phyloP scores from a whole-genome alignment of 2,888 invertebrate genomes.

The Netelia melanura region DNA sequence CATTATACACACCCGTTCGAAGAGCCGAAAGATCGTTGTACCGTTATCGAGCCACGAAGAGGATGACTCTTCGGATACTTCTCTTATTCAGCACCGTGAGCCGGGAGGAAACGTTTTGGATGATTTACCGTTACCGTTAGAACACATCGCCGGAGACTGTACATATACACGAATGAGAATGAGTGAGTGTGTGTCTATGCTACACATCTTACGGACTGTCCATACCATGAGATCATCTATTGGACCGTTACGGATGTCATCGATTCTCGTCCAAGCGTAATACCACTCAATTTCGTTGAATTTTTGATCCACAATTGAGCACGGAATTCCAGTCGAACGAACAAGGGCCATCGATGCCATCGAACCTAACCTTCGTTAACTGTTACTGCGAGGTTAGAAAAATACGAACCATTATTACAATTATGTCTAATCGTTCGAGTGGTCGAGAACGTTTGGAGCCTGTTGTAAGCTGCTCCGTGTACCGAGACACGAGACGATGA shows the following conservation, averaged over 20 bases:
- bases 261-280: conserved; percentile 40
- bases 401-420: no score
- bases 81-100: conserved; percentile 60
- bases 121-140: conserved; percentile 79
- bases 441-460: neutral
- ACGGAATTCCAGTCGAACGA: neutral
- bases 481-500: neutral
- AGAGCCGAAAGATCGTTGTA: conserved; percentile 76
- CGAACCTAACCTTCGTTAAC: neutral
- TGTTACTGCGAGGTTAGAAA: no score
- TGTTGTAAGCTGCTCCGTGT: neutral
- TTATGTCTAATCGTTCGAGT: neutral
- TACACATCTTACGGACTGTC: no score
- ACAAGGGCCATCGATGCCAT: neutral
- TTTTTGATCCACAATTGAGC: neutral
- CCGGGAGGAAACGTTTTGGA: conserved; percentile 74
- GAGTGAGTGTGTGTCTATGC: neutral
- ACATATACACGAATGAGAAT: conserved; percentile 15
- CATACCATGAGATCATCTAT: conserved; percentile 43
- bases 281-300: conserved; percentile 32
- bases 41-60: conserved; percentile 78
- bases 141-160: conserved; percentile 54
- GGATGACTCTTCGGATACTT: conserved; percentile 73
- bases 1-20: conserved; percentile 8
- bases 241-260: conserved; percentile 60